These are phyloP conservation scores for Heliconius hortense DNA, from an alignment of 2,888 invertebrate species.

Conservation along the genomic window DNA sequence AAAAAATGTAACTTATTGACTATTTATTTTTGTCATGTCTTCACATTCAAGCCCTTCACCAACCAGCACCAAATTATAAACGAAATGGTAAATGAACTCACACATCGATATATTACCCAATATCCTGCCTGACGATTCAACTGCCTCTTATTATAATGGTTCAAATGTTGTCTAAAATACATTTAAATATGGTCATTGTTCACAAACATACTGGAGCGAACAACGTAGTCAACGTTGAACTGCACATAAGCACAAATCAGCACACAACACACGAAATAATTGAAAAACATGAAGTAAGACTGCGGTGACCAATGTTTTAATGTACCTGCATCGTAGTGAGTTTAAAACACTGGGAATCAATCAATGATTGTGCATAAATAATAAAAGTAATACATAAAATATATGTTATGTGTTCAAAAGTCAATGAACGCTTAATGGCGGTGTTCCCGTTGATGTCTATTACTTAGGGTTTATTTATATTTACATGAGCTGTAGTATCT, in stretches of 20 bases:
- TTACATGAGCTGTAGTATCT: constrained; percentile 33
- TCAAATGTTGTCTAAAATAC: constrained; percentile 68
- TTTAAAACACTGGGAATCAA: constrained; percentile 52
- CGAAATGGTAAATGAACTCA: constrained; percentile 77
- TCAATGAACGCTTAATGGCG: constrained; percentile 53
- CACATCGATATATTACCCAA: constrained; percentile 66
- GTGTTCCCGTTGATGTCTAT: constrained; percentile 69
- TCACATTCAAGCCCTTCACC: constrained; percentile 54
- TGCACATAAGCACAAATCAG: constrained; percentile 54
- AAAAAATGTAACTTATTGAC: neutral
- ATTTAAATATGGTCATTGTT: constrained; percentile 65
- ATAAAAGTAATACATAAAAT: constrained; percentile 39
- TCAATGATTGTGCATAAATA: constrained; percentile 60
- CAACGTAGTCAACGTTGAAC: constrained; percentile 49
- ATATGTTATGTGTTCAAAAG: constrained; percentile 44
- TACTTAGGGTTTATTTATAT: constrained; percentile 49
- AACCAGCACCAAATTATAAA: constrained; percentile 72
- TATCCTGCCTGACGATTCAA: constrained; percentile 51
- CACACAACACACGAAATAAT: constrained; percentile 54
- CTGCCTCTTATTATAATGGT: constrained; percentile 58
- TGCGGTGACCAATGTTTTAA: constrained; percentile 47
- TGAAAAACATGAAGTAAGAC: constrained; percentile 55
- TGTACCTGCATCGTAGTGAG: constrained; percentile 37
- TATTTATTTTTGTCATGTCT: neutral
- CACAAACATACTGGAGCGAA: constrained; percentile 56